Conservation (phyloP, 2,888 invertebrate species). For the Pemphredon lugubris region DNA sequence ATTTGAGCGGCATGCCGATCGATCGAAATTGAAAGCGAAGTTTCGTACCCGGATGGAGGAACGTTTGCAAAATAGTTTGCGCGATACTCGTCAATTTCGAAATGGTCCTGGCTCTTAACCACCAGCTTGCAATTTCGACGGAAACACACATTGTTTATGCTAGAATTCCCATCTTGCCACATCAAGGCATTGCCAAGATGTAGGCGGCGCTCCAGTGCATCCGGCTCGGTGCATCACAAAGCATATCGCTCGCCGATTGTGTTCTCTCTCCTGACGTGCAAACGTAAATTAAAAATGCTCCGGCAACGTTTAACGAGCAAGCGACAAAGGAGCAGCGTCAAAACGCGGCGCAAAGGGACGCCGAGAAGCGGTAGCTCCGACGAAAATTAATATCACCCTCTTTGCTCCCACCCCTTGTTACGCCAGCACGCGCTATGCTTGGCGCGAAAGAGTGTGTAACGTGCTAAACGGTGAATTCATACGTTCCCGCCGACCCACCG, state of each 20-base stretch:
- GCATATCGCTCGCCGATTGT: constrained; percentile 54
- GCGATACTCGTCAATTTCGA: too few species aligned
- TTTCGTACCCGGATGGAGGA: too few species aligned
- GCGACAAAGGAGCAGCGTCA: constrained; percentile 71
- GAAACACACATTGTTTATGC: not conserved
- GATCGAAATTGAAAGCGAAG: too few species aligned
- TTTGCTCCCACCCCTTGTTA: constrained; percentile 50
- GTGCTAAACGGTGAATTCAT: constrained; percentile 61
- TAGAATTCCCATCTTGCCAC: not conserved
- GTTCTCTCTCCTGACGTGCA: constrained; percentile 56
- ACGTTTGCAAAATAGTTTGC: too few species aligned
- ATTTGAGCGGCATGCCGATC: too few species aligned
- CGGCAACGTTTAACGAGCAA: constrained; percentile 70
- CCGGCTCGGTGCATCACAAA: constrained; percentile 31
- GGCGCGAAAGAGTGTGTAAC: constrained; percentile 57
- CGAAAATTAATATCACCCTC: constrained; percentile 72
- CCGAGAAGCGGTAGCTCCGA: constrained; percentile 59
- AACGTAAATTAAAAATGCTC: constrained; percentile 75
- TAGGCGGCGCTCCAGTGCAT: constrained; percentile 1
- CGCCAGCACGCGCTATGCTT: constrained; percentile 34
- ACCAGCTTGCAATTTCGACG: not conserved
- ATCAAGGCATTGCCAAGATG: not conserved
- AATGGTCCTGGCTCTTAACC: too few species aligned
- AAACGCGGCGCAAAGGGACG: constrained; percentile 64
- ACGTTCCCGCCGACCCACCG: constrained; percentile 33